Evolutionary conservation across 2,888 invertebrate genomes (phyloP).

Genomic region (Tortrix viridana): DNA sequence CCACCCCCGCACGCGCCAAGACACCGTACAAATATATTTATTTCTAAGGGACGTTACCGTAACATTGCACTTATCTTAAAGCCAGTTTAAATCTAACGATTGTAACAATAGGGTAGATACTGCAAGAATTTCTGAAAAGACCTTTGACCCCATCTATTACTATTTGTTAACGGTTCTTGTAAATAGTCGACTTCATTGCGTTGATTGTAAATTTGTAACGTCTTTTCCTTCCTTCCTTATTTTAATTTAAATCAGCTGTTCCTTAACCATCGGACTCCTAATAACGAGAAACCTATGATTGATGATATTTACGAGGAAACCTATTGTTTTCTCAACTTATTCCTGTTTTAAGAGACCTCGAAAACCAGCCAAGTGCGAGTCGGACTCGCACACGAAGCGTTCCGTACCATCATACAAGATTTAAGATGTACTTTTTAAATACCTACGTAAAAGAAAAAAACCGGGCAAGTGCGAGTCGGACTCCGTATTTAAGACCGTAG

Average conservation of each 20-base stretch:
- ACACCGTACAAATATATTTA: slow-evolving; percentile 3
- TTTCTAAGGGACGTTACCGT: slow-evolving; percentile 1
- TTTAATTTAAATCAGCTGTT: slow-evolving; percentile 7
- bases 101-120: background rate
- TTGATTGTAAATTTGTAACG: slow-evolving; percentile 17
- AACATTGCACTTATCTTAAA: slow-evolving; percentile 1
- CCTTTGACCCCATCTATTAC: slow-evolving; percentile 10
- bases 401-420: too few relatives aligned
- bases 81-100: background rate
- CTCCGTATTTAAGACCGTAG: too few relatives aligned
- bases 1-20: slow-evolving; percentile 22
- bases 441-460: too few relatives aligned
- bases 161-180: slow-evolving; percentile 3
- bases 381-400: too few relatives aligned
- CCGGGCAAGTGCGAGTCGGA: too few relatives aligned
- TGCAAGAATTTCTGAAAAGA: background rate
- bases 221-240: slow-evolving; percentile 11
- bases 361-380: too few relatives aligned
- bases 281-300: too few relatives aligned
- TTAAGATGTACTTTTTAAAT: too few relatives aligned
- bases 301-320: too few relatives aligned
- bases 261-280: background rate
- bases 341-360: too few relatives aligned
- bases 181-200: background rate
- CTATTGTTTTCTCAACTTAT: too few relatives aligned